Percentiles rank a stretch among this genome's conserved stretches.
These are phyloP conservation scores for Periphyllus acericola DNA, from an alignment of 2,888 invertebrate genomes.

Conservation along the genomic window DNA sequence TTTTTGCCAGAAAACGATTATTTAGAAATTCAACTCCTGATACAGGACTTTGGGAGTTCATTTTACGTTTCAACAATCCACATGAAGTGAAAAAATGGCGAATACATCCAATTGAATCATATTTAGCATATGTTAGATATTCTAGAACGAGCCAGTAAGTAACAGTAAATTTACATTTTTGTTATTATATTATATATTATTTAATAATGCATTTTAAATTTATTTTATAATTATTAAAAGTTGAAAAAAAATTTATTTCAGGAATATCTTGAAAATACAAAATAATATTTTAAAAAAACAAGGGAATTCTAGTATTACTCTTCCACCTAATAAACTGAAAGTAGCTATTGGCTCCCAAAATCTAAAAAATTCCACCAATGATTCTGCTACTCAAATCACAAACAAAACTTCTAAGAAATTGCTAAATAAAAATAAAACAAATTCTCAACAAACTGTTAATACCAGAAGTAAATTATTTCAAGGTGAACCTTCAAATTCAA, in stretches of 20 bases:
- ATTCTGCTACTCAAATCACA: neutral
- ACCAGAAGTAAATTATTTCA: neutral
- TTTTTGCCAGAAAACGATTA: conserved; percentile 43
- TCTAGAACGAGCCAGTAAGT: conserved; percentile 29
- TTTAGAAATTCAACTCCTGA: conserved; percentile 9
- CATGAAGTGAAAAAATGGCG: conserved; percentile 3
- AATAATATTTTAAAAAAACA: conserved; percentile 39
- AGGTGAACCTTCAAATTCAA: neutral
- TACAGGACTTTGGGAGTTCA: conserved; percentile 28
- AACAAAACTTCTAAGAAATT: neutral
- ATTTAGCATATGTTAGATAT: conserved; percentile 45
- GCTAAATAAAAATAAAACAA: neutral
- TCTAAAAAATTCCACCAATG: neutral
- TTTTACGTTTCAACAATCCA: conserved; percentile 44
- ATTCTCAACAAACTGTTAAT: neutral
- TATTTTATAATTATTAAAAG: neutral
- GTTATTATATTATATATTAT: neutral
- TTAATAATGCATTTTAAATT: neutral
- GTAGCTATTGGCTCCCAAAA: neutral
- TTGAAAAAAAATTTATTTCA: conserved; percentile 5
- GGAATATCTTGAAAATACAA: conserved; percentile 22
- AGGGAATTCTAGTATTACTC: neutral
- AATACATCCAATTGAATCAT: conserved; percentile 56
- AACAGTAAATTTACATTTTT: neutral
- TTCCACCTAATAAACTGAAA: conserved; percentile 17